Base-by-base conservation (phyloP, 2,113 vertebrate genomes). In the Cynocephalus volans region DNA sequence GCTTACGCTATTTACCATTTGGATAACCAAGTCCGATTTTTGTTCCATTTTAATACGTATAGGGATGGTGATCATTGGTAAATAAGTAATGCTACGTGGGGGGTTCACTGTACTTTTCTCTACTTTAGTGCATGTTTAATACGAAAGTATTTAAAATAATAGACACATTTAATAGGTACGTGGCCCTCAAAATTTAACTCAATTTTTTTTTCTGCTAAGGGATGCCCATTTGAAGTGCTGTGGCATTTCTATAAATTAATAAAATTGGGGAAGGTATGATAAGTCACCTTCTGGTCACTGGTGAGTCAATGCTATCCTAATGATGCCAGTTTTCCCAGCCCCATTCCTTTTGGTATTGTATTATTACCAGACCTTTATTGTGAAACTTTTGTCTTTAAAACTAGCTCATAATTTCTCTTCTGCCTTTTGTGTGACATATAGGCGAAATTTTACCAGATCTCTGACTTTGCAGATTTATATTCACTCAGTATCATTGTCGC, bases 331-430 rank as follows among this genome's bases (percentile, higher is more conserved):
- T 58, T 64, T 54, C 19, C 45, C 18, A 73, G 75, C 26, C 62
- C 15, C 3, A 0, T 54, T 82, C 33, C 9, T 52, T n/a, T n/a
- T 15, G 8, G 12, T 48, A 3, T 13, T 50, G 0, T 56, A 8
- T 67, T 92, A 2, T 18, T 60, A 54, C 60, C 77, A 75, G 4
- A n/a, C 48, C 67, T 91, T 41, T 4, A 19, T 50, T n/a, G 28
- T 48, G 33, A 76, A 73, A 70, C 33, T 33, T 50, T 26, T 50
- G 33, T 58, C 58, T 64, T 82, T 87, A 72, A 64, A 83, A 26
- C 45, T n/a, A 60, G 17, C 21, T 88, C 12, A 8, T 69, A 4
- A 5, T 73, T 82, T 92, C 67, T 90, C 17, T 75, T 41, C 24
- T 86, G 50, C 64, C 56, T 80, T 69, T 13, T 14, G 0, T 11